These are phyloP conservation scores for Butorides virescens DNA, from an alignment of 2,113 vertebrate genomes.

Conservation along the genomic window DNA sequence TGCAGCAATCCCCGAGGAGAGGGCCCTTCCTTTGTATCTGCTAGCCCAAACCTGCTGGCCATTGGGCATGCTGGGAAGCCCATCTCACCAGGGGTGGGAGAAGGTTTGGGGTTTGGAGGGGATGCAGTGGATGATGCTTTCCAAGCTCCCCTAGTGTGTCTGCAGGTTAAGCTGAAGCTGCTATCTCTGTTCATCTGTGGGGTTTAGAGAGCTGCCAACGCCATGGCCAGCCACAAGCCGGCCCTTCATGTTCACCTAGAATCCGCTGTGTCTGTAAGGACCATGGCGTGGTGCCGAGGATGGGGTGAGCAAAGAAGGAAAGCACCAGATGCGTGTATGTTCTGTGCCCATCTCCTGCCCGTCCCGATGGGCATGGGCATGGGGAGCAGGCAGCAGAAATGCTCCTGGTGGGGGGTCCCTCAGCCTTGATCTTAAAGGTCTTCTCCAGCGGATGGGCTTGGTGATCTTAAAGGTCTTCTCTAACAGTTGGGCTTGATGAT, in stretches of 20 bases:
- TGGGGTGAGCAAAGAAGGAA: neutral
- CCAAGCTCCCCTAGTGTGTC: neutral
- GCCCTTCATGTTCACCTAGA: neutral
- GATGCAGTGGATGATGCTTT: neutral
- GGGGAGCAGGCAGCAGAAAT: neutral
- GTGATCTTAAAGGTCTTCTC: no score
- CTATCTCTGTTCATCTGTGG: neutral
- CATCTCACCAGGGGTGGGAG: neutral
- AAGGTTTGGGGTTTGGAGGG: neutral
- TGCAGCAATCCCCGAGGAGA: neutral
- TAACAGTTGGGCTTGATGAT: no score
- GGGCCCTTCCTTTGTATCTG: neutral
- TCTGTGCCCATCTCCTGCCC: neutral
- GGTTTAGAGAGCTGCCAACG: neutral
- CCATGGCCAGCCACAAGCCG: neutral
- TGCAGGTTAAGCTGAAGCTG: neutral
- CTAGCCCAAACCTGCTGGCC: neutral
- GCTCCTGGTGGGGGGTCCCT: neutral
- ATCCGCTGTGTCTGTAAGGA: neutral
- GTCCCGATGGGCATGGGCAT: fast-evolving
- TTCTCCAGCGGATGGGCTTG: no score
- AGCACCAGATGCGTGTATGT: neutral
- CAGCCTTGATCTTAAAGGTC: neutral
- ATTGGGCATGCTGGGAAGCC: neutral
- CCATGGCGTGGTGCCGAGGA: neutral